Conservation (phyloP, 1,140 invertebrate species). For the Drosophila dunni region DNA sequence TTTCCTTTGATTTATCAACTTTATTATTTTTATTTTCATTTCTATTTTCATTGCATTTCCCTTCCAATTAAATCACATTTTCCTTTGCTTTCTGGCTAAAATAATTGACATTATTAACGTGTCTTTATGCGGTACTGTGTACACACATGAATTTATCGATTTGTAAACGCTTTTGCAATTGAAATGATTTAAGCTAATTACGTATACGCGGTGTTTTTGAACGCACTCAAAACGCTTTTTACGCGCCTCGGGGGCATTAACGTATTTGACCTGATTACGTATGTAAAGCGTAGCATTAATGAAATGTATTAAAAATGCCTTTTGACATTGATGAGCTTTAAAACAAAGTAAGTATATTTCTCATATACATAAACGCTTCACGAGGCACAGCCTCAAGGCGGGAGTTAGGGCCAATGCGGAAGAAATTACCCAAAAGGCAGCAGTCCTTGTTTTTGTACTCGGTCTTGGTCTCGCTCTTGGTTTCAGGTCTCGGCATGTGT, state of each 20-base stretch:
- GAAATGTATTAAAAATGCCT: conserved; percentile 73
- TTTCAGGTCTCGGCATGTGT: conserved; percentile 16
- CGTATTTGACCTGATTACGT: conserved; percentile 49
- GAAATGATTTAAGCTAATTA: conserved; percentile 30
- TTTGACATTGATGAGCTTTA: conserved; percentile 68
- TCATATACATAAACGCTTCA: conserved; percentile 32
- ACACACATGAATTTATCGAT: conserved; percentile 9
- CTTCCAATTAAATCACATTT: conserved; percentile 9
- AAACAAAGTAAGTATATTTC: conserved; percentile 36
- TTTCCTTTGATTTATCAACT: conserved; percentile 27
- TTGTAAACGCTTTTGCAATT: conserved; percentile 5
- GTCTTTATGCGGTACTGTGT: not conserved
- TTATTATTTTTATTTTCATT: conserved; percentile 2
- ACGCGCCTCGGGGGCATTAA: not conserved
- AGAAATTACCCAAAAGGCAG: not conserved
- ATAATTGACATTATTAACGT: conserved; percentile 19
- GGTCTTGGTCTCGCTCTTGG: no score
- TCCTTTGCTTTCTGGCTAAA: not conserved
- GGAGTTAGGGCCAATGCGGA: not conserved
- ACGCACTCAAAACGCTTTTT: not conserved
- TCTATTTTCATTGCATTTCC: conserved; percentile 10
- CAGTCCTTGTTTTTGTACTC: not conserved
- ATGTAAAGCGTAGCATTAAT: conserved; percentile 47
- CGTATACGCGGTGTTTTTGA: conserved; percentile 1
- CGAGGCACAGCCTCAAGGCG: not conserved